These are phyloP conservation scores for Leiothrix lutea DNA, from an alignment of 2,113 vertebrate genomes.

Conservation along the genomic window DNA sequence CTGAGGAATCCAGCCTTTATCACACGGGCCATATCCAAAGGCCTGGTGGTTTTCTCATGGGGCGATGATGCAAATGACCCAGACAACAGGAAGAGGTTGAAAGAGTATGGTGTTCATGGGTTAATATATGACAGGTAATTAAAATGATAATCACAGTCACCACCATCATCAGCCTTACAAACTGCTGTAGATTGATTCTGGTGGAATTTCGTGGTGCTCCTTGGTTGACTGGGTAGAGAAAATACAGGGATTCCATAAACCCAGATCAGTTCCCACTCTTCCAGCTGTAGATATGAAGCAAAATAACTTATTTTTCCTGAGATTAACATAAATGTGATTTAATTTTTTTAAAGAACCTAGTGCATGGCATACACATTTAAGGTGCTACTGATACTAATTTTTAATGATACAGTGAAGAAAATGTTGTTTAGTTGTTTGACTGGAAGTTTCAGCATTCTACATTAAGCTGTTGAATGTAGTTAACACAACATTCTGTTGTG, in stretches of 20 bases:
- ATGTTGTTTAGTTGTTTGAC: not conserved
- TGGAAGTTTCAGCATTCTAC: not conserved
- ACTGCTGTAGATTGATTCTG: not conserved
- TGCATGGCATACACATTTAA: not conserved
- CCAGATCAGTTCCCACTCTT: not conserved
- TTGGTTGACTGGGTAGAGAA: not conserved
- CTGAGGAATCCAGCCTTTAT: slow-evolving; percentile 83
- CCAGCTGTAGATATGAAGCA: not conserved
- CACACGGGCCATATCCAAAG: slow-evolving; percentile 86
- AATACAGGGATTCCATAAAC: not conserved
- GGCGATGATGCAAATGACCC: slow-evolving; percentile 94
- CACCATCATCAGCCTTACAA: not conserved
- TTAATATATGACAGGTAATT: slow-evolving; percentile 93
- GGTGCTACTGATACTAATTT: not conserved
- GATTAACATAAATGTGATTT: not conserved
- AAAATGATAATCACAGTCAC: not conserved
- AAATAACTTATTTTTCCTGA: not conserved
- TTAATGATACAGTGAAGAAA: not conserved
- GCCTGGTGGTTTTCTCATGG: slow-evolving; percentile 95
- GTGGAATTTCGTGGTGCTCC: not conserved
- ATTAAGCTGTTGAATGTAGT: not conserved
- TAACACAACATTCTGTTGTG: not conserved
- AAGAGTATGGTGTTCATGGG: slow-evolving; percentile 88
- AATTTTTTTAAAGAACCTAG: not conserved
- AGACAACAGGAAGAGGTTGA: slow-evolving; percentile 85